Conservation (phyloP, 2,888 invertebrate species). For the Zygothrica quintamaculata region DNA sequence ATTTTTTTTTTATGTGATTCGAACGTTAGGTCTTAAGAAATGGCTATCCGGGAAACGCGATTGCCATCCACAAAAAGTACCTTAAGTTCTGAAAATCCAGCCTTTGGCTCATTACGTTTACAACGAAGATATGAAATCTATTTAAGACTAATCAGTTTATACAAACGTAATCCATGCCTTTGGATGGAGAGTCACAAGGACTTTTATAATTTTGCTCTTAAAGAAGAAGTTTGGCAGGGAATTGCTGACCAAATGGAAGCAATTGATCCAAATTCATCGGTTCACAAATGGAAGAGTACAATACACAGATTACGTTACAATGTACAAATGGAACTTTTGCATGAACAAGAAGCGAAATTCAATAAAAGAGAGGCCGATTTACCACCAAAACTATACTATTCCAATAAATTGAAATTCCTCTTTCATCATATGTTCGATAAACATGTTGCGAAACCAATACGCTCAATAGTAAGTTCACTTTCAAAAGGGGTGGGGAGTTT, state of each 20-base stretch:
- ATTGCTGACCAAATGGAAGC: slow-evolving; percentile 54
- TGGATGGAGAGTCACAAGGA: slow-evolving; percentile 60
- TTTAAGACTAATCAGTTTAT: slow-evolving; percentile 55
- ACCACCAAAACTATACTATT: slow-evolving; percentile 34
- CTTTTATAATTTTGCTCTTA: slow-evolving; percentile 51
- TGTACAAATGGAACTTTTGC: slow-evolving; percentile 45
- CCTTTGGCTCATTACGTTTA: neutral
- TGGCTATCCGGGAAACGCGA: no score
- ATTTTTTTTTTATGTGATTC: no score
- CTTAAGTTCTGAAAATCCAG: neutral
- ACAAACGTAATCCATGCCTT: slow-evolving; percentile 52
- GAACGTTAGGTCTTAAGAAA: no score
- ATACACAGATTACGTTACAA: slow-evolving; percentile 55
- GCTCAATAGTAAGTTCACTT: slow-evolving; percentile 24
- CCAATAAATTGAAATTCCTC: slow-evolving; percentile 45
- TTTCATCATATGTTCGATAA: slow-evolving; percentile 49
- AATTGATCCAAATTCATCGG: neutral
- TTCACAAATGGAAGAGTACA: slow-evolving; percentile 42
- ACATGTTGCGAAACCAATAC: neutral
- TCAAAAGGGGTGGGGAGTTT: neutral
- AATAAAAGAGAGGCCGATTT: slow-evolving; percentile 8
- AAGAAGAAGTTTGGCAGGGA: slow-evolving; percentile 44
- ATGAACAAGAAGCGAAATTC: slow-evolving; percentile 27
- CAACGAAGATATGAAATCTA: slow-evolving; percentile 5
- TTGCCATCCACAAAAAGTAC: no score